Evolutionary conservation across 2,797 vertebrate genomes (phyloP).

Genomic region (Gymnothorax javanicus): DNA sequence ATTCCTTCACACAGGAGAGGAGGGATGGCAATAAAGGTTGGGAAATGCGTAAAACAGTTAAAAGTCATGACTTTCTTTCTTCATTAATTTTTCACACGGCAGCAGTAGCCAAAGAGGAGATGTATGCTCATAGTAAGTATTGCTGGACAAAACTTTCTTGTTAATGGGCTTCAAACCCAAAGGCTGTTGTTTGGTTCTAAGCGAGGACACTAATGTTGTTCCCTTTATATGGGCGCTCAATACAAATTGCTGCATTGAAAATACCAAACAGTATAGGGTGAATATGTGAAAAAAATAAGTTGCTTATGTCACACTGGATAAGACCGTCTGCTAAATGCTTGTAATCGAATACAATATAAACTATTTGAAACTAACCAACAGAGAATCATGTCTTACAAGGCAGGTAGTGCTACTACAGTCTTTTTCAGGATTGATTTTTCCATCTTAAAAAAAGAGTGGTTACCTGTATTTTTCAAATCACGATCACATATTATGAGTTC

Average conservation of each 20-base stretch:
- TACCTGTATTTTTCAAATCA: no score
- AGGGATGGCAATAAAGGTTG: neutral
- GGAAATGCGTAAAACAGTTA: neutral
- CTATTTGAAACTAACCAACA: neutral
- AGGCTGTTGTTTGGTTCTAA: neutral
- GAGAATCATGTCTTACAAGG: neutral
- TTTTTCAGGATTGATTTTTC: neutral
- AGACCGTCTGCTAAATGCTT: neutral
- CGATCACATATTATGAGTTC: no score
- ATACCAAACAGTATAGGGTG: neutral
- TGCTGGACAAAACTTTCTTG: neutral
- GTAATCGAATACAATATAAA: neutral
- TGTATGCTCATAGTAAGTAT: neutral
- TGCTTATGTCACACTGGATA: neutral
- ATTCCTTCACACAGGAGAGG: neutral
- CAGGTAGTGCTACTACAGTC: neutral
- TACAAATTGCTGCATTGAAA: neutral
- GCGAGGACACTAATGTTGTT: no score
- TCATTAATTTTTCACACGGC: neutral
- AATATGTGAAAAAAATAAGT: neutral
- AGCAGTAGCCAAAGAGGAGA: neutral
- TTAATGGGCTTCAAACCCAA: neutral
- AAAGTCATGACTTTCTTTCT: neutral
- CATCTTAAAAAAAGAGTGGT: no score
- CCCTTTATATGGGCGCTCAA: no score